Evolutionary conservation across 2,797 vertebrate genomes (phyloP).

Genomic region (Lerista edwardsae): DNA sequence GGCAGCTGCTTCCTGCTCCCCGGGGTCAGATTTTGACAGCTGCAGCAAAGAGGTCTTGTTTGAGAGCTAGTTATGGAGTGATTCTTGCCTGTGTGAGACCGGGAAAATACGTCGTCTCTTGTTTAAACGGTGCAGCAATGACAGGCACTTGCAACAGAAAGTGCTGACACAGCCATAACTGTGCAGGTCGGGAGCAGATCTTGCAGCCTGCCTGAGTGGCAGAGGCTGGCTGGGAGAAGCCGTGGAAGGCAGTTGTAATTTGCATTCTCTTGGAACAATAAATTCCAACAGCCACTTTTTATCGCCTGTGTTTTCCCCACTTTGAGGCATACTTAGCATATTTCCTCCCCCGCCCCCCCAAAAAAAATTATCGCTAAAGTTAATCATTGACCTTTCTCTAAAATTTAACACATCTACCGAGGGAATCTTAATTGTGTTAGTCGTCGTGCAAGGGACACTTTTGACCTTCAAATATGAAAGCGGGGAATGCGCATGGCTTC

Average conservation of each 20-base stretch:
- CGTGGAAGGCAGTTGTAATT: not conserved
- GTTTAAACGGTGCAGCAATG: not conserved
- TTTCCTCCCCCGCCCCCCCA: not conserved
- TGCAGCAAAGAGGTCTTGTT: too few relatives aligned
- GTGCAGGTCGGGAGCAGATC: not conserved
- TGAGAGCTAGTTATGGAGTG: not conserved
- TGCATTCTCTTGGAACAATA: not conserved
- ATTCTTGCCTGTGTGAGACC: too few relatives aligned
- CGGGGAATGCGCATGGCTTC: slow-evolving; percentile 4
- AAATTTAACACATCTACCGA: slow-evolving; percentile 30
- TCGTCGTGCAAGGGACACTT: slow-evolving; percentile 25
- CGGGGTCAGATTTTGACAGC: not conserved
- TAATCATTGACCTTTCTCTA: slow-evolving; percentile 34
- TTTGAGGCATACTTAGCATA: slow-evolving; percentile 20
- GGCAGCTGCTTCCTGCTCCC: not conserved
- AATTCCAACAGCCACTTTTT: not conserved
- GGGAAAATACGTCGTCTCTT: accelerated
- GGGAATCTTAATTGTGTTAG: slow-evolving; percentile 14
- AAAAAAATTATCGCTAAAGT: slow-evolving; percentile 6
- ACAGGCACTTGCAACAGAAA: not conserved
- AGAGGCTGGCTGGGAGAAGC: not conserved
- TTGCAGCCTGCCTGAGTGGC: not conserved
- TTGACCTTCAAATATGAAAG: slow-evolving; percentile 38
- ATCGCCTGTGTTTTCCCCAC: slow-evolving; percentile 10
- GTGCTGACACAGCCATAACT: not conserved